Evolutionary conservation across 2,888 invertebrate genomes (phyloP), one percentile per base, ranked within the genome.

Genomic region (Cryptocheilus praepositus): DNA sequence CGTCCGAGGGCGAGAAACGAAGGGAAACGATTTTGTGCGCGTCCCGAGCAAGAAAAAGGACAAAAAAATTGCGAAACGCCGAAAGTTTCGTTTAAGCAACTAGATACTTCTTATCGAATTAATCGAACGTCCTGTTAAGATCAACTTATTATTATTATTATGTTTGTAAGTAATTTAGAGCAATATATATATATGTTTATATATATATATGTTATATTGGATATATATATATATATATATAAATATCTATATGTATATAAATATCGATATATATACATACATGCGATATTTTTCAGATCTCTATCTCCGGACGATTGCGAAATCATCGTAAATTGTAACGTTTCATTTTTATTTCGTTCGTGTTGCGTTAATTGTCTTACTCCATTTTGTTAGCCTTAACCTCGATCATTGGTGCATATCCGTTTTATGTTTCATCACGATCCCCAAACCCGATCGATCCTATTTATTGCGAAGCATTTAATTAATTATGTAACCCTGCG

Each of bases 151-250:
- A 36, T 7, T 36, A 36, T 7, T 36, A 36, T 36, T 36, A 49
- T 49, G 49, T 49, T 18, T 49, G 49, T 49, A 49, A 49, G 49
- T 49, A 49, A 18, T 18, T 18, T 49, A 49, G 49, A 49, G 49
- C 49, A 49, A 49, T 49, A 49, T 49, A 49, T 49, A 49, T 49
- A 18, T 49, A 49, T 18, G 11, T 36, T 16, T n/a, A 49, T 49
- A 49, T 49, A 49, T 49, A 18, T 49, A 49, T 18, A 36, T 36
- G 11, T 36, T 8, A 36, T 8, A 8, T 8, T 36, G 7, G 36
- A 49, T 36, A 36, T 36, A 36, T 36, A 36, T 36, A 36, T 36
- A 36, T 36, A 36, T 8, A 18, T 49, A 18, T 49, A 49, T 18
- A 36, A 8, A 49, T n/a, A 49, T 49, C 8, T 49, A 49, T 49